phyloP scores from a whole-genome alignment of 2,797 vertebrate genomes.

The Capromys pilorides region DNA sequence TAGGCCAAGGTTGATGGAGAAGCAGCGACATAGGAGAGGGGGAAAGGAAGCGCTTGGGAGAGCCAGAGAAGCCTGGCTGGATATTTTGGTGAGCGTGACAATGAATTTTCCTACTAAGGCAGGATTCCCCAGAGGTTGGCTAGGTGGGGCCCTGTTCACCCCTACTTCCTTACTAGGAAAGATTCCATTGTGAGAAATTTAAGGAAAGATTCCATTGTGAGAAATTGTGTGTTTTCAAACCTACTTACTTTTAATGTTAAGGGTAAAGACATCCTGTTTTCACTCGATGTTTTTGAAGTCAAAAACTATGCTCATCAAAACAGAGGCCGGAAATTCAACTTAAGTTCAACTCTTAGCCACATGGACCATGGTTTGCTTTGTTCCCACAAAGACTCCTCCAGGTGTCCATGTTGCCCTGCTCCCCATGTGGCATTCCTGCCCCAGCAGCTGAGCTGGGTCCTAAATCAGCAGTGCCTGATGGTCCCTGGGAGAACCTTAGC shows the following conservation, averaged over 20 bases:
- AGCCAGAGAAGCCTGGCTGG: background rate
- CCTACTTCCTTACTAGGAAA: background rate
- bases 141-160: background rate
- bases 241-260: conserved; percentile 54
- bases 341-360: background rate
- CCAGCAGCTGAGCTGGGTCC: background rate
- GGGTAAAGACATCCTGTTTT: conserved; percentile 64
- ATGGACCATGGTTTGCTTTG: background rate
- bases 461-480: background rate
- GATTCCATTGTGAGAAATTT: conserved; percentile 52
- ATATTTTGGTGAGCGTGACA: background rate
- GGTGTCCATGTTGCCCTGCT: background rate
- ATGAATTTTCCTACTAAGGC: background rate
- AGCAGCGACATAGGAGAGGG: background rate
- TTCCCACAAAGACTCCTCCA: background rate
- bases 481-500: background rate
- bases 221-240: conserved; percentile 1
- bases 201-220: conserved; percentile 40
- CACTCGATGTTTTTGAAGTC: conserved; percentile 21
- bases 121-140: background rate
- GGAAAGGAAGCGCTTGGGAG: background rate
- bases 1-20: background rate
- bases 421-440: rapidly evolving
- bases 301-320: background rate
- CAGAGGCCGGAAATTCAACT: conserved; percentile 35